phyloP scores from a whole-genome alignment of 2,113 vertebrate species.

The Microcebus jonahi region DNA sequence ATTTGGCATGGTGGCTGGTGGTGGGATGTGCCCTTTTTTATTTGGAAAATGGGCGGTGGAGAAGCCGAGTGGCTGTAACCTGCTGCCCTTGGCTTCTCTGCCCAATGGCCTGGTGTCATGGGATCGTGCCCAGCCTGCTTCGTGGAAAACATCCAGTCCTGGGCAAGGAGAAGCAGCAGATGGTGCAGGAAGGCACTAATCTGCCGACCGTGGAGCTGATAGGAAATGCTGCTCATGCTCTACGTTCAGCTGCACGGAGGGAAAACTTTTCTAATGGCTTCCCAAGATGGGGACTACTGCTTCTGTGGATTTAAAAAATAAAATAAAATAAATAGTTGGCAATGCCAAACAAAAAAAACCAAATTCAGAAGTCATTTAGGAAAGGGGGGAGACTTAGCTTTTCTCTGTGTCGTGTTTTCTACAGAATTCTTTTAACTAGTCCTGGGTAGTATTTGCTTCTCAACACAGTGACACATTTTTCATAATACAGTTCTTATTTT shows the following conservation, averaged over 20 bases:
- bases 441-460: constrained; percentile 24
- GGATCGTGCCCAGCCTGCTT: constrained; percentile 9
- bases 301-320: constrained; percentile 5
- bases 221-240: neutral
- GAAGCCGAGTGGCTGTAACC: neutral
- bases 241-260: neutral
- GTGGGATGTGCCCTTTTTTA: neutral
- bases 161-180: constrained; percentile 4
- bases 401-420: neutral
- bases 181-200: neutral
- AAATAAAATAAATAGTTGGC: neutral
- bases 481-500: neutral
- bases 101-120: neutral
- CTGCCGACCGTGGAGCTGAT: neutral
- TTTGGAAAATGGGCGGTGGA: neutral
- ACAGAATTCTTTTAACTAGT: neutral
- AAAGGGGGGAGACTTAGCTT: neutral
- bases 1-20: neutral
- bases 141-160: constrained; percentile 44
- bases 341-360: neutral
- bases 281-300: neutral
- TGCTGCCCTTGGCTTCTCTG: constrained; percentile 35
- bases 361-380: neutral
- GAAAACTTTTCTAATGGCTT: neutral
- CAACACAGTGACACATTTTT: constrained; percentile 36